Percentiles rank a stretch among this genome's conserved stretches.
Conservation (phyloP, 2,113 vertebrate species). For the Heterochromis multidens region DNA sequence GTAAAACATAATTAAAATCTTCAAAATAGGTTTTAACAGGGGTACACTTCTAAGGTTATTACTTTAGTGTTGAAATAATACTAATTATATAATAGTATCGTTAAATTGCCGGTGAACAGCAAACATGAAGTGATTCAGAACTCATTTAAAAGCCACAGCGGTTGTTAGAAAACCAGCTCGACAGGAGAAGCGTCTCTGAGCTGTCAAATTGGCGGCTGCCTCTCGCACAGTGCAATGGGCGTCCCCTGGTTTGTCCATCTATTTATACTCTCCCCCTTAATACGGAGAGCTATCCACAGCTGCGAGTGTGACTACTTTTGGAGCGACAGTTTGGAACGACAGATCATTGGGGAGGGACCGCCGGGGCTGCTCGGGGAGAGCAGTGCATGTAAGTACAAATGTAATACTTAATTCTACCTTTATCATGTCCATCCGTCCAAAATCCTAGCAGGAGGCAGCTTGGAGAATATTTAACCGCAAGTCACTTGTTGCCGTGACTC, state of each 20-base stretch:
- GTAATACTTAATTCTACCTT: background rate
- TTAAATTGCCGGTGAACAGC: background rate
- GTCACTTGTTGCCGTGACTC: background rate
- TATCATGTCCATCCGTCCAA: background rate
- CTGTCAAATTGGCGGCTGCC: background rate
- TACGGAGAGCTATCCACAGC: slow-evolving; percentile 34
- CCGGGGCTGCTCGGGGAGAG: background rate
- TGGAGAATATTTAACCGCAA: background rate
- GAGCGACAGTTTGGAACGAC: slow-evolving; percentile 7
- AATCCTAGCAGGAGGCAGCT: background rate
- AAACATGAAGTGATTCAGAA: background rate
- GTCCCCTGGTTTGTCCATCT: slow-evolving; percentile 21
- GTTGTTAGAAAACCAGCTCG: background rate
- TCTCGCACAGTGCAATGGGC: background rate
- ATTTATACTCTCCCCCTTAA: slow-evolving; percentile 56
- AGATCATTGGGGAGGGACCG: slow-evolving; percentile 32
- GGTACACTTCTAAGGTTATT: background rate
- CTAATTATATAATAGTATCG: too few species aligned
- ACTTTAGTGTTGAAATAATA: background rate
- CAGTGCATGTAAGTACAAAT: slow-evolving; percentile 43
- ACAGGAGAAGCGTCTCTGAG: background rate
- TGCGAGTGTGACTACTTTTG: slow-evolving; percentile 55
- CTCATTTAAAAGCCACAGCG: background rate
- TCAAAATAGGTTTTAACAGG: background rate
- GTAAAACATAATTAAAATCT: background rate